Base-by-base conservation (phyloP, 1,140 invertebrate species). In the Druon quercuslanigerum region DNA sequence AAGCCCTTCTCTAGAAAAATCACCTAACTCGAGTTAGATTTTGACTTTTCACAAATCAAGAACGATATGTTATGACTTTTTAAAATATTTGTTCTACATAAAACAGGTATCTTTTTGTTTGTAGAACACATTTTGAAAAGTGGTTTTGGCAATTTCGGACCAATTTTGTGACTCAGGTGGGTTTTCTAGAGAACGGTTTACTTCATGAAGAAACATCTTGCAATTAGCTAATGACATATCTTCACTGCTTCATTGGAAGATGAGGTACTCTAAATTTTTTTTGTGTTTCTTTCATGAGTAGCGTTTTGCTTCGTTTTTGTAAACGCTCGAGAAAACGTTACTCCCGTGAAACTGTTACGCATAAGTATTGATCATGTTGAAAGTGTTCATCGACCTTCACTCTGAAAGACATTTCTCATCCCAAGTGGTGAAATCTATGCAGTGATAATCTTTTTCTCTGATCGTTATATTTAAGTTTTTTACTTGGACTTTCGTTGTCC, bases 401-500 rank as follows among this genome's bases (percentile, higher is more conserved):
- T 66, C 40, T 66, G 57, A 25, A 1, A 20, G 16, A 6, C 11
- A 60, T 33, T 33, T 60, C 19, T 56, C 52, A 4, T 56, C 6
- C n/a, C 17, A 56, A 56, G 11, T 56, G 54, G 57, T 33, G 57
- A 60, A 33, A 56, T 56, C 17, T 56, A 56, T 33, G 11, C 12
- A 60, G 33, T 14, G 14, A 60, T 19, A 16, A 60, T 19, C 17
- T 56, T 25, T 60, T 60, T 20, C 6, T 20, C 14, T 19, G 14
- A 25, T 19, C 19, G 17, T 19, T 60, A 60, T 20, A 14, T 60
- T 66, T 8, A 66, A 2, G 25, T 66, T 66, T 33, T 66, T 66
- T 66, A 66, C 60, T 66, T 40, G 60, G 40, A 66, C 33, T 40
- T 40, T 66, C 60, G 13, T 66, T 66, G 25, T 66, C 14, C 25